Conservation (phyloP, 2,888 invertebrate species). For the Clivina fossor region DNA sequence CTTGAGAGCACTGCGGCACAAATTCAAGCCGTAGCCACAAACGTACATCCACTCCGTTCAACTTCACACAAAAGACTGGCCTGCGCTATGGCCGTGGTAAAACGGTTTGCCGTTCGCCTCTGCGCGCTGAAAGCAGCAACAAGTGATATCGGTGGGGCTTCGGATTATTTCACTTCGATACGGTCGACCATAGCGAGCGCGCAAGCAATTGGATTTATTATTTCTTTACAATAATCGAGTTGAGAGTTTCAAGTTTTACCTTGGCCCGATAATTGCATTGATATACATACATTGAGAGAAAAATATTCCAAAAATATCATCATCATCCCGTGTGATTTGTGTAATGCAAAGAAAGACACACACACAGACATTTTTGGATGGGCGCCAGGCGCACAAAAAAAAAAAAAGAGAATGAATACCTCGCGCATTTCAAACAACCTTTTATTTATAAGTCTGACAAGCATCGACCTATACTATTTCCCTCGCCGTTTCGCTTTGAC, state of each 20-base stretch:
- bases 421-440: too few relatives aligned
- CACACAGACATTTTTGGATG: too few relatives aligned
- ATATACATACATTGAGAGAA: neutral
- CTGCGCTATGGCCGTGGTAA: conserved; percentile 38
- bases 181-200: conserved; percentile 3
- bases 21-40: neutral
- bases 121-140: conserved; percentile 45
- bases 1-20: conserved; percentile 41
- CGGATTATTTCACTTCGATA: conserved; percentile 20
- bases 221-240: neutral
- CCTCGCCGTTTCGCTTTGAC: too few relatives aligned
- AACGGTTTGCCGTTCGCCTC: conserved; percentile 40
- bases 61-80: conserved; percentile 46
- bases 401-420: too few relatives aligned
- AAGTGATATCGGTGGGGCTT: conserved; percentile 46
- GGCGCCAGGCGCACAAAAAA: too few relatives aligned
- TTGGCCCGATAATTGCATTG: conserved; percentile 1
- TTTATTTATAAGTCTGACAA: too few relatives aligned
- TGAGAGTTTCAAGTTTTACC: neutral
- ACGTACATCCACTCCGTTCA: conserved; percentile 40
- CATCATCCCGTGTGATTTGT: neutral
- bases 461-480: too few relatives aligned
- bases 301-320: neutral
- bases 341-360: too few relatives aligned
- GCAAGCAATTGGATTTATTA: neutral